A percentile compares a stretch with the other conserved stretches of the same genome.
Conservation (phyloP, 2,888 invertebrate species). For the Perizoma flavofasciatum region DNA sequence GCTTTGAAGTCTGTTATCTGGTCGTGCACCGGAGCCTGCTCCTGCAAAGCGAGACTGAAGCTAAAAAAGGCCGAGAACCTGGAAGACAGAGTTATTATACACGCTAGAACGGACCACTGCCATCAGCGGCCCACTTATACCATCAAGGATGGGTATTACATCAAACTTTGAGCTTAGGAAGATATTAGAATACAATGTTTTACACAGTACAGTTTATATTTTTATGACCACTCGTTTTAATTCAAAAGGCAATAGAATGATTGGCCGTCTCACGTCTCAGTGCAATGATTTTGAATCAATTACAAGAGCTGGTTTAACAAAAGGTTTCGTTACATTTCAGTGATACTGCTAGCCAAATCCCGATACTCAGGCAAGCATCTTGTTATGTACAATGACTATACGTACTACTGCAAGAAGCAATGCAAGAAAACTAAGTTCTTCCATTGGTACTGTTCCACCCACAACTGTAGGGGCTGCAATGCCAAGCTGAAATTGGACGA, state of each 20-base stretch:
- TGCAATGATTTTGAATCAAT: not conserved
- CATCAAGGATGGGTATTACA: constrained; percentile 32
- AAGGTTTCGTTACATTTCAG: constrained; percentile 48
- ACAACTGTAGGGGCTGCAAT: constrained; percentile 71
- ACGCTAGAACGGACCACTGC: constrained; percentile 38
- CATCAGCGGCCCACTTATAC: constrained; percentile 28
- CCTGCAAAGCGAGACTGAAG: constrained; percentile 33
- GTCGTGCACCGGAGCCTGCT: constrained; percentile 32
- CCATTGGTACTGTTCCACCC: constrained; percentile 74
- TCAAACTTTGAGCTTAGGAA: constrained; percentile 19
- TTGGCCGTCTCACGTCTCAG: not conserved
- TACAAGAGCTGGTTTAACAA: constrained; percentile 9
- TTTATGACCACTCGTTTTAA: no score
- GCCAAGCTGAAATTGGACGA: constrained; percentile 65
- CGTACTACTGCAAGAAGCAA: constrained; percentile 71
- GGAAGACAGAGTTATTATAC: constrained; percentile 10
- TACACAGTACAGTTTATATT: no score
- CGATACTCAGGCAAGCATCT: constrained; percentile 67
- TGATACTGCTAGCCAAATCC: constrained; percentile 65
- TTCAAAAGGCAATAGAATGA: no score
- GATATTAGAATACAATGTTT: not conserved
- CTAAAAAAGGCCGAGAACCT: constrained; percentile 17
- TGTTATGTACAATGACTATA: constrained; percentile 68
- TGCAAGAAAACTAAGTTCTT: constrained; percentile 63
- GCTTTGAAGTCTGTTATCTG: constrained; percentile 21